phyloP scores from a whole-genome alignment of 2,113 vertebrate species.

The Tachysurus vachellii region DNA sequence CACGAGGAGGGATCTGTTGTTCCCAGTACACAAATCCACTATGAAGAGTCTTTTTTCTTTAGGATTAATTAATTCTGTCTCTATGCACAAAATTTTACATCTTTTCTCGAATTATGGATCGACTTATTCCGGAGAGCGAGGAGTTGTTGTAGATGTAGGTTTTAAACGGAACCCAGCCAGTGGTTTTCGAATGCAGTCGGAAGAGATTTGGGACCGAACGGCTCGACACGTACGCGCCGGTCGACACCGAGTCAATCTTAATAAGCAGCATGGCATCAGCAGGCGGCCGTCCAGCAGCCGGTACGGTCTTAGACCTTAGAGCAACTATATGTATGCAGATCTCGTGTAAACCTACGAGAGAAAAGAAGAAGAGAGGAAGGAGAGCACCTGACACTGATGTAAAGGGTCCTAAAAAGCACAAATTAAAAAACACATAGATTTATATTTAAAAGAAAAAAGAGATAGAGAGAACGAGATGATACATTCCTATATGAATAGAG shows the following conservation, averaged over 20 bases:
- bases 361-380: conserved; percentile 28
- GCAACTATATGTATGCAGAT: background rate
- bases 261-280: background rate
- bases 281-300: background rate
- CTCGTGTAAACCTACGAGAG: conserved; percentile 46
- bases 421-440: conserved; percentile 36
- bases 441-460: conserved; percentile 46
- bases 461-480: conserved; percentile 67
- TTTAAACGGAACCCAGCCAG: background rate
- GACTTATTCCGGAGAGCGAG: conserved; percentile 26
- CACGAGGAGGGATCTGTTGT: conserved; percentile 64
- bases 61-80: conserved; percentile 62
- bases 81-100: conserved; percentile 78
- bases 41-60: conserved; percentile 53
- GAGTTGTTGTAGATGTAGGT: background rate
- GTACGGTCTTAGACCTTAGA: background rate
- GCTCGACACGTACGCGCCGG: background rate
- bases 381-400: conserved; percentile 21
- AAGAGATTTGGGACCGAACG: background rate
- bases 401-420: conserved; percentile 68
- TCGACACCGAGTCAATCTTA: background rate
- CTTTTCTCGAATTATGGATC: conserved; percentile 63
- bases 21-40: conserved; percentile 52
- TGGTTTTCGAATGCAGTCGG: background rate
- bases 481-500: conserved; percentile 74